Base-by-base conservation (phyloP, 2,797 vertebrate species). In the Melanogrammus aeglefinus region DNA sequence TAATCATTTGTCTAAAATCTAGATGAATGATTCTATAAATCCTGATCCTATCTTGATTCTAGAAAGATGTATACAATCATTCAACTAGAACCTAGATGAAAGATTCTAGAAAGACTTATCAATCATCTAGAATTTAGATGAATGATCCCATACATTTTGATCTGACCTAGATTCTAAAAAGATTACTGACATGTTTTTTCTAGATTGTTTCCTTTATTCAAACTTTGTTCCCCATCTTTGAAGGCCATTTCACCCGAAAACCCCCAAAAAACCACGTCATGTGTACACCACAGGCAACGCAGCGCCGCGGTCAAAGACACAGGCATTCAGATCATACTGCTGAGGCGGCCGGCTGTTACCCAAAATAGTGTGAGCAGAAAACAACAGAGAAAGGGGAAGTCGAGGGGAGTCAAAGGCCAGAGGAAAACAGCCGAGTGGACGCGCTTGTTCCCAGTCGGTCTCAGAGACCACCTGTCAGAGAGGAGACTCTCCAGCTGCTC, bases 401-500 rank as follows among this genome's bases (percentile, higher is more conserved):
- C 75, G 51, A 75, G 71, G 24, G 74, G 81, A 74, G 81, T 75
- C 76, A 86, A 78, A 79, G 75, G 78, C 3, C 0, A 63, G 24
- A 33, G 31, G 14, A 44, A 24, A 79, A 76, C 72, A n/a, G 83
- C 72, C 71, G 31, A 73, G 66, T 24, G 66, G 27, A 47, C 79
- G 80, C 79, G 14, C 6, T 63, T 24, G 57, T 63, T 63, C 21
- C 57, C 6, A 27, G 63, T 69, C 63, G 27, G 63, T 27, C 27
- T 77, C 90, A 84, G 80, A 27, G 51, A 70, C 29, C 88, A 90
- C 77, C 86, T 91, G 88, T 87, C 71, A 27, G 33, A 79, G 36
- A 12, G 74, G 74, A 72, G 29, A 39, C 81, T 29, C 69, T 69
- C 78, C 80, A 78, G 85, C 82, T 84, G 85, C 82, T 84, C 35